phyloP scores from a whole-genome alignment of 2,113 vertebrate genomes.

The Corythornis vintsioides region DNA sequence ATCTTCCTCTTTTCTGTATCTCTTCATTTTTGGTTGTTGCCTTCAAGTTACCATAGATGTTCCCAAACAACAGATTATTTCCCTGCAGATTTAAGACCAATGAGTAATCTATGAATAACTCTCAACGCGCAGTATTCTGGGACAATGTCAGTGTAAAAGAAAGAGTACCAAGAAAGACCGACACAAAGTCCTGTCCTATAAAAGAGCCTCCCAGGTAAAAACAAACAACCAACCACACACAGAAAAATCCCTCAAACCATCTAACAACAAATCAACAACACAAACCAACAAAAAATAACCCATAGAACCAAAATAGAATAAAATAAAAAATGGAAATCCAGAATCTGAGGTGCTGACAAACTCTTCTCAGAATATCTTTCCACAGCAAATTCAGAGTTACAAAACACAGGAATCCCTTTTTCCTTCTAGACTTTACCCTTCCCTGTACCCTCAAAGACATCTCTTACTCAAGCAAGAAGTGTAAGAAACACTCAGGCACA shows the following conservation, averaged over 20 bases:
- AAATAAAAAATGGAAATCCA: neutral
- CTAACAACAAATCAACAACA: neutral
- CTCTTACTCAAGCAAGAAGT: neutral
- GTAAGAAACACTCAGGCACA: neutral
- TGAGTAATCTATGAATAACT: neutral
- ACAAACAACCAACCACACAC: neutral
- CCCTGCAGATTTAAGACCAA: neutral
- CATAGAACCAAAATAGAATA: neutral
- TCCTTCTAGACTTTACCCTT: neutral
- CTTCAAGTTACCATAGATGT: neutral
- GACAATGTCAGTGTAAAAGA: neutral
- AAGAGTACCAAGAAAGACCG: neutral
- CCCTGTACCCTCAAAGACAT: fast-evolving
- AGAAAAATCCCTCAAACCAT: no score
- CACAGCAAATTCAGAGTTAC: neutral
- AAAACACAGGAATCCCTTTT: neutral
- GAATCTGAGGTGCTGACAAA: neutral
- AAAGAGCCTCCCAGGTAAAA: neutral
- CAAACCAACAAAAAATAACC: neutral
- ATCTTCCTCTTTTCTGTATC: neutral
- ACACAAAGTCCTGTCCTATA: neutral
- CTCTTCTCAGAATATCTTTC: neutral
- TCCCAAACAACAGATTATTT: neutral
- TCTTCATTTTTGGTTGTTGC: neutral
- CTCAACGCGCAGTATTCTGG: neutral